These are phyloP conservation scores for Ethmia dodecea DNA, from an alignment of 2,888 invertebrate genomes.

Conservation along the genomic window DNA sequence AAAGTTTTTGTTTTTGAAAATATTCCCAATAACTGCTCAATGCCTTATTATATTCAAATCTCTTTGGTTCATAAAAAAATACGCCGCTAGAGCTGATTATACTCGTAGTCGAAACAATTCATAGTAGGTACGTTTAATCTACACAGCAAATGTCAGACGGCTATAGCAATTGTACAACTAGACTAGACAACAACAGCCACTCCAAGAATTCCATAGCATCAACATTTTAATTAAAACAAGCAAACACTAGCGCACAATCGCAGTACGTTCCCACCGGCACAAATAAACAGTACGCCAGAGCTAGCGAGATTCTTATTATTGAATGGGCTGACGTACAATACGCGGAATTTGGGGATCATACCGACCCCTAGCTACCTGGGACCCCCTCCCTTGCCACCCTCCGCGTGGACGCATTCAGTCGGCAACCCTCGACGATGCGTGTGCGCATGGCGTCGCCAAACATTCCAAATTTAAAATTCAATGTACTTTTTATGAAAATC, in stretches of 20 bases:
- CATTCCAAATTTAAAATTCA: slow-evolving; percentile 5
- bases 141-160: too few species aligned
- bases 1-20: too few species aligned
- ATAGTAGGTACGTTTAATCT: too few species aligned
- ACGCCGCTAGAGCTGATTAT: too few species aligned
- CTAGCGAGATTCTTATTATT: slow-evolving; percentile 20
- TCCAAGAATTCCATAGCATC: slow-evolving; percentile 8
- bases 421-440: slow-evolving; percentile 27
- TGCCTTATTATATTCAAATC: too few species aligned
- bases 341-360: slow-evolving; percentile 46
- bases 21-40: too few species aligned
- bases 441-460: slow-evolving; percentile 35
- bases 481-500: too few species aligned
- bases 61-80: too few species aligned
- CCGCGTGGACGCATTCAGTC: slow-evolving; percentile 1
- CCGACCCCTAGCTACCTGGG: slow-evolving; percentile 58
- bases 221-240: slow-evolving; percentile 34
- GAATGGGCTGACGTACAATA: slow-evolving; percentile 36
- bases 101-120: too few species aligned
- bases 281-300: slow-evolving; percentile 22
- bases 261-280: slow-evolving; percentile 26
- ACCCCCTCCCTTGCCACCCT: slow-evolving; percentile 19
- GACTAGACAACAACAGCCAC: slow-evolving; percentile 2
- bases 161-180: neutral
- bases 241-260: slow-evolving; percentile 23